Percentiles rank a stretch among this genome's conserved stretches.
These are phyloP conservation scores for Drosophila aff. DNA, from an alignment of 1,140 invertebrate genomes.

Conservation along the genomic window DNA sequence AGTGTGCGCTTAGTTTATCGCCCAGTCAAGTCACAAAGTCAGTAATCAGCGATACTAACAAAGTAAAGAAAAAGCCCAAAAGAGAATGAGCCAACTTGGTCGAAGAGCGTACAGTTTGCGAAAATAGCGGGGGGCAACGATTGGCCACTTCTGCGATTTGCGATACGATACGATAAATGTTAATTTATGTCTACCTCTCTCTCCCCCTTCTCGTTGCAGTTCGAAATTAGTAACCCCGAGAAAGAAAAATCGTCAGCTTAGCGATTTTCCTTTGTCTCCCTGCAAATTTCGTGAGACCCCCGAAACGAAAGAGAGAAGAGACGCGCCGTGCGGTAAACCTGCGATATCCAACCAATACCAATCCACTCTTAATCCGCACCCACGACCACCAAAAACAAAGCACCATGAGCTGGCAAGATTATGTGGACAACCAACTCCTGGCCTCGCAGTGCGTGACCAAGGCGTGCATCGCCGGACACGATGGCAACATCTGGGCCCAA, in stretches of 20 bases:
- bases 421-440: constrained; percentile 98
- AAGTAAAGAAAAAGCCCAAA: constrained; percentile 2
- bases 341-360: constrained; percentile 45
- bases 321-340: constrained; percentile 62
- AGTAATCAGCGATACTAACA: constrained; percentile 15
- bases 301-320: constrained; percentile 55
- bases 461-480: constrained; percentile 97
- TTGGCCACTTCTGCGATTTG: constrained; percentile 7
- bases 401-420: constrained; percentile 98
- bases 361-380: constrained; percentile 53
- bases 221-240: constrained; percentile 66
- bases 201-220: constrained; percentile 74
- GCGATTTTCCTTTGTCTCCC: constrained; percentile 65
- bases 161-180: constrained; percentile 35
- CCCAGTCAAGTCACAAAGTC: constrained; percentile 3
- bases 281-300: constrained; percentile 59
- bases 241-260: constrained; percentile 59
- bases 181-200: constrained; percentile 52
- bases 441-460: constrained; percentile 96
- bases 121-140: constrained; percentile 33
- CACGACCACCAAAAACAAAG: constrained; percentile 59
- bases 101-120: constrained; percentile 26
- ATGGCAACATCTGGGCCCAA: constrained; percentile 97
- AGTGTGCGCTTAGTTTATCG: constrained; percentile 49
- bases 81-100: constrained; percentile 1